Evolutionary conservation across 1,140 invertebrate genomes (phyloP).

Genomic region (Piezodorus guildinii): DNA sequence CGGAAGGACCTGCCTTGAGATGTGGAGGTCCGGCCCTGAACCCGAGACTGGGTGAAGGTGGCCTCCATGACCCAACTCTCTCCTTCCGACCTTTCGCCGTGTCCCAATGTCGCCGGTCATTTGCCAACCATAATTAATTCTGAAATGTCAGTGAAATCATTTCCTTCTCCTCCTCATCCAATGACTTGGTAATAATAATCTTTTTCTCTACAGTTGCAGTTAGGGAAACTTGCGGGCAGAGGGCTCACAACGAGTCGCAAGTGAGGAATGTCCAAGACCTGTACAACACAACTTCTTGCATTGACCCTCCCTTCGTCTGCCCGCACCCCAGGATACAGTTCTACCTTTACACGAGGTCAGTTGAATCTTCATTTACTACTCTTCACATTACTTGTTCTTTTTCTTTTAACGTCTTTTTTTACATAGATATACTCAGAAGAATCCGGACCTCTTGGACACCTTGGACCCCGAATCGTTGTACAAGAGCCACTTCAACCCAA

Average conservation of each 20-base stretch:
- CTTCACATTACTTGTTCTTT: background rate
- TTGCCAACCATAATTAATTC: no score
- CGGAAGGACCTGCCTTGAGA: no score
- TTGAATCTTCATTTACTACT: background rate
- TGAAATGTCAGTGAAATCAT: no score
- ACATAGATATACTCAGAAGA: slow-evolving; percentile 57
- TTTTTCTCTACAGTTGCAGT: no score
- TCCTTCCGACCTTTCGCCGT: no score
- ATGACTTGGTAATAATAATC: no score
- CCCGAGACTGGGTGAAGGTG: no score
- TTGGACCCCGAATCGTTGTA: slow-evolving; percentile 52
- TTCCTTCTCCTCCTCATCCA: no score
- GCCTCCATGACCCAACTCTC: no score
- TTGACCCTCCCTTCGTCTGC: slow-evolving; percentile 64
- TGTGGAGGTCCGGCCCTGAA: no score
- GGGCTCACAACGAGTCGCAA: slow-evolving; percentile 24
- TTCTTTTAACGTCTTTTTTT: slow-evolving; percentile 13
- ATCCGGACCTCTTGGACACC: slow-evolving; percentile 57
- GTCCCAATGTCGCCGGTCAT: no score
- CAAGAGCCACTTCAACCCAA: slow-evolving; percentile 55
- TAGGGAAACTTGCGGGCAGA: slow-evolving; percentile 8
- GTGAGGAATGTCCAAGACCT: slow-evolving; percentile 43
- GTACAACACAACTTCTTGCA: slow-evolving; percentile 66
- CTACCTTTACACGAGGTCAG: slow-evolving; percentile 66
- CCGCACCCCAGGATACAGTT: slow-evolving; percentile 71